Percentiles rank a stretch among this genome's conserved stretches.
Evolutionary conservation across 2,113 vertebrate genomes (phyloP).

Genomic region (Anoura caudifer): DNA sequence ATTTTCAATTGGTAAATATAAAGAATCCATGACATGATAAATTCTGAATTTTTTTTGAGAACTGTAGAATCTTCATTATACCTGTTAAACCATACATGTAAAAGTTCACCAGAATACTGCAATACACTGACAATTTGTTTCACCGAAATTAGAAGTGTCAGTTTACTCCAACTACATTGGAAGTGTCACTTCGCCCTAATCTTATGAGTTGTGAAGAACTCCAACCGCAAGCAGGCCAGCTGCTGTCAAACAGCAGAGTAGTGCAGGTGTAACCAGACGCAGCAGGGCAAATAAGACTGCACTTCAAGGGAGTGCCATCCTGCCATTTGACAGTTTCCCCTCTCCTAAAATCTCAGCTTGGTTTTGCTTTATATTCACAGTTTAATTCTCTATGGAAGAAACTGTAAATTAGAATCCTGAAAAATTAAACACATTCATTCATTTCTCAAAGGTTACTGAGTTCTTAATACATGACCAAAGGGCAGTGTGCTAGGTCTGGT

Average conservation of each 20-base stretch:
- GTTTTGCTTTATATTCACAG: neutral
- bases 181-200: neutral
- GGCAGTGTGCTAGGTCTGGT: neutral
- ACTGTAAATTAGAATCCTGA: slow-evolving; percentile 7
- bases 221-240: neutral
- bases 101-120: neutral
- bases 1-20: neutral
- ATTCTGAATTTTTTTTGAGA: neutral
- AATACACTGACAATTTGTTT: neutral
- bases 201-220: neutral
- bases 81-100: neutral
- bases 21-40: neutral
- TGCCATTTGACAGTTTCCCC: neutral
- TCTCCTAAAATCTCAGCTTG: neutral
- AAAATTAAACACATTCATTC: neutral
- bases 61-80: neutral
- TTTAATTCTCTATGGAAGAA: neutral
- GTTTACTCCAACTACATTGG: neutral
- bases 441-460: neutral
- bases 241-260: neutral
- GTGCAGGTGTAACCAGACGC: too few species aligned
- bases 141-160: neutral
- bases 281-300: neutral
- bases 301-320: neutral
- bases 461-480: neutral